phyloP scores from a whole-genome alignment of 2,797 vertebrate genomes.

The Peromyscus attwateri region DNA sequence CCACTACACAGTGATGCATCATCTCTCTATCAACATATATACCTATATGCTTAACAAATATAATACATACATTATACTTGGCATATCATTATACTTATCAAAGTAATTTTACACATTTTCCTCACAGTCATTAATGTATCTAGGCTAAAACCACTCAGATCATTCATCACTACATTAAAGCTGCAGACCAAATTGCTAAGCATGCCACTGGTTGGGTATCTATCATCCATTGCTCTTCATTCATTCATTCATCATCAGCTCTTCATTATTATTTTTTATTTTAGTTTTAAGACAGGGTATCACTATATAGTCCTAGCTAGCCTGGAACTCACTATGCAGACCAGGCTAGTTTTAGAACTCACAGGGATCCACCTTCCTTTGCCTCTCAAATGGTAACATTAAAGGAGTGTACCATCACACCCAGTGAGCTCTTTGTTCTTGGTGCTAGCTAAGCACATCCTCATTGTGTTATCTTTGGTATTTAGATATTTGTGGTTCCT shows the following conservation, averaged over 20 bases:
- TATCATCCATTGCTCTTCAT: too few species aligned
- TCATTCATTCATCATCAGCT: background rate
- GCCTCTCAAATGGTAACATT: background rate
- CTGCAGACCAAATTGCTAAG: background rate
- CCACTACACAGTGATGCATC: background rate
- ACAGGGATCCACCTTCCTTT: background rate
- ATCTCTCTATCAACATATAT: background rate
- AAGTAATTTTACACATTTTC: background rate
- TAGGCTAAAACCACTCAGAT: background rate
- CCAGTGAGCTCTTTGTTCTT: background rate
- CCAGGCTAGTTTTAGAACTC: background rate
- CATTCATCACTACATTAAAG: background rate
- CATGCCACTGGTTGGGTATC: background rate
- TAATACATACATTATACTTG: background rate
- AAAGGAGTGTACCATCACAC: background rate
- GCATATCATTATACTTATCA: background rate
- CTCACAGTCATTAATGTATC: background rate
- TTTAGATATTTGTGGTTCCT: background rate
- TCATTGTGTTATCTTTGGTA: background rate
- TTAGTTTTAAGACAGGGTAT: background rate
- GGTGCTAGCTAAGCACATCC: accelerated
- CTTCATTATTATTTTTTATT: background rate
- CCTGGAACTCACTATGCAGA: background rate
- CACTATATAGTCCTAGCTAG: background rate
- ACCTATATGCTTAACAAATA: background rate